Percentiles rank a stretch among this genome's conserved stretches.
Evolutionary conservation across 2,113 vertebrate genomes (phyloP).

Genomic region (Rattus norvegicus): DNA sequence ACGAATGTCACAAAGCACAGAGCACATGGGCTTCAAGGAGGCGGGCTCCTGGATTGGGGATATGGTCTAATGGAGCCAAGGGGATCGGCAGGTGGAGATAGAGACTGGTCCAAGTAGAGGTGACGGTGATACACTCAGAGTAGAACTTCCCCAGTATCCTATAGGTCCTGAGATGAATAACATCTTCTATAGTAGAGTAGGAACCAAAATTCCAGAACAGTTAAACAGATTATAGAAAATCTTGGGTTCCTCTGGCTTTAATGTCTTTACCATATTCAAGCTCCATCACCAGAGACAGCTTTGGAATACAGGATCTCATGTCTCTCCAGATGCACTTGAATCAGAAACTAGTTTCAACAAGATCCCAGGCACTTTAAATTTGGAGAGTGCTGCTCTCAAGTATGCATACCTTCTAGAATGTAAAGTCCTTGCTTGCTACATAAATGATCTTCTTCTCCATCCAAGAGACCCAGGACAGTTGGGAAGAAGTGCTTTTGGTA

Average conservation of each 20-base stretch:
- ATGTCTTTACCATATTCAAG: not conserved
- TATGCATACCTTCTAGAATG: not conserved
- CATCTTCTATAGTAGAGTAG: not conserved
- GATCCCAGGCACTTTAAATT: not conserved
- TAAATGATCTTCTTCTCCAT: not conserved
- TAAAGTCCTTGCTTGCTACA: not conserved
- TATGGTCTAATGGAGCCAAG: not conserved
- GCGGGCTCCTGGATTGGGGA: not conserved
- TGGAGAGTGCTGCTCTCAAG: not conserved
- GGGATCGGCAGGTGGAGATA: rapidly evolving
- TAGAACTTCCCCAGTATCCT: not conserved
- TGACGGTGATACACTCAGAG: rapidly evolving
- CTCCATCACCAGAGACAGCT: not conserved
- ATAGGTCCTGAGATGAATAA: not conserved
- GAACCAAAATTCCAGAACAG: not conserved
- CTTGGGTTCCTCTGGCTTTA: not conserved
- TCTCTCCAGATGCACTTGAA: not conserved
- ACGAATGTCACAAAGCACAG: not conserved
- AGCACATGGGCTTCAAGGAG: not conserved
- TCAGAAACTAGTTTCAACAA: not conserved
- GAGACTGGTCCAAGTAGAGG: rapidly evolving
- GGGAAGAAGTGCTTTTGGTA: not conserved
- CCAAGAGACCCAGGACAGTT: not conserved
- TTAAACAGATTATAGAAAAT: not conserved
- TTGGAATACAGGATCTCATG: not conserved